A percentile compares a stretch with the other conserved stretches of the same genome.
Evolutionary conservation across 2,113 vertebrate genomes (phyloP).

Genomic region (Plecturocebus donacophilus): DNA sequence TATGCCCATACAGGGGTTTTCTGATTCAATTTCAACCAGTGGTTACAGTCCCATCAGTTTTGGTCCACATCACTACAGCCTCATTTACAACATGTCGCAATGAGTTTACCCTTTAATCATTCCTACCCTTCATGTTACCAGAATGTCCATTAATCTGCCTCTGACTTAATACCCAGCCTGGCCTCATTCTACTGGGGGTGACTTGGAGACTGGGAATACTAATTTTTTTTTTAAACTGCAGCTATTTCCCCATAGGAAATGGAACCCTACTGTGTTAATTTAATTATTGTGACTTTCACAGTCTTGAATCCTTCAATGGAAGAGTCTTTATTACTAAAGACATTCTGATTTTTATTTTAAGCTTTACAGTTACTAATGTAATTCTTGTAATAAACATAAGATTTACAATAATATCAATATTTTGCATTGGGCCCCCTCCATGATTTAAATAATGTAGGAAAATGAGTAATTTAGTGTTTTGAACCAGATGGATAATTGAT

Average conservation of each 20-base stretch:
- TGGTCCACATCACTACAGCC: accelerated
- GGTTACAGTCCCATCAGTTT: background rate
- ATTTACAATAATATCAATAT: background rate
- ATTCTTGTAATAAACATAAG: background rate
- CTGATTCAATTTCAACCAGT: background rate
- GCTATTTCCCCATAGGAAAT: background rate
- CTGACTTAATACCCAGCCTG: accelerated
- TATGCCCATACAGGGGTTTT: accelerated
- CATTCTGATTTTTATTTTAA: background rate
- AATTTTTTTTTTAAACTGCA: accelerated
- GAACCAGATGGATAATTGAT: background rate
- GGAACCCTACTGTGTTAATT: accelerated
- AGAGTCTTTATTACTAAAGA: accelerated
- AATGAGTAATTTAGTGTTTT: background rate
- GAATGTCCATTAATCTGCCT: background rate
- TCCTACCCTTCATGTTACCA: background rate
- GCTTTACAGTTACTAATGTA: accelerated
- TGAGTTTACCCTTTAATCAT: background rate
- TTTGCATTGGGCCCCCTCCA: accelerated
- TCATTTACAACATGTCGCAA: background rate
- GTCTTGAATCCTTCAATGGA: background rate
- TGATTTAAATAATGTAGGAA: background rate
- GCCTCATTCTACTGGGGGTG: background rate
- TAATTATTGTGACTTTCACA: accelerated
- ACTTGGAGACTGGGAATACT: accelerated